These are phyloP conservation scores for Sparus aurata DNA, from an alignment of 2,797 vertebrate genomes.

Conservation along the genomic window DNA sequence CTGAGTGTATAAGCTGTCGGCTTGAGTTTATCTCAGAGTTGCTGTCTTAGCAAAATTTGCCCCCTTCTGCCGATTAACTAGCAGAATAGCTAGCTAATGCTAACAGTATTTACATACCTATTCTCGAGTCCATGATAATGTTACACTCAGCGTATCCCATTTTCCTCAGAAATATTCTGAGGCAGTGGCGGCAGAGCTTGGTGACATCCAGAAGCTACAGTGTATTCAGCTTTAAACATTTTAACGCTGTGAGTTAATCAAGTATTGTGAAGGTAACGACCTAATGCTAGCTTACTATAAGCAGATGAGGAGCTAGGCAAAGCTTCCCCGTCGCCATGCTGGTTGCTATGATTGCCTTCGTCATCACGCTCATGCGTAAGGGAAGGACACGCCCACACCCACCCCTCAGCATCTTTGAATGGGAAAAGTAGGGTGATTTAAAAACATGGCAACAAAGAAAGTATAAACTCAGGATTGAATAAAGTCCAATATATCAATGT, in stretches of 20 bases:
- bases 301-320: constrained; percentile 40
- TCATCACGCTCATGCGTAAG: constrained; percentile 66
- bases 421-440: background rate
- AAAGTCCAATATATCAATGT: background rate
- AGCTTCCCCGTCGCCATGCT: constrained; percentile 85
- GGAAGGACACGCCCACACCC: background rate
- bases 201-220: constrained; percentile 5
- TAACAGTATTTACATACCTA: constrained; percentile 73
- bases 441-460: background rate
- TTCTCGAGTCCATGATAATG: constrained; percentile 80
- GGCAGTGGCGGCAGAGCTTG: background rate
- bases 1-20: background rate
- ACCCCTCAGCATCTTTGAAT: background rate
- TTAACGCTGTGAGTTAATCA: background rate
- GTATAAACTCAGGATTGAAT: background rate
- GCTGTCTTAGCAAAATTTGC: constrained; percentile 16
- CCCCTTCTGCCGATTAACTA: constrained; percentile 18
- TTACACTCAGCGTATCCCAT: constrained; percentile 78
- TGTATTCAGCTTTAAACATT: constrained; percentile 46
- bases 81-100: constrained; percentile 51
- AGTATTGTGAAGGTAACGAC: background rate
- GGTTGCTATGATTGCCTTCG: constrained; percentile 83
- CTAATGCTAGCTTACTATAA: constrained; percentile 43
- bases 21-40: constrained; percentile 8
- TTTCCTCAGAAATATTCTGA: constrained; percentile 47